phyloP scores from a whole-genome alignment of 1,140 invertebrate genomes.

The Plutomurus gul region DNA sequence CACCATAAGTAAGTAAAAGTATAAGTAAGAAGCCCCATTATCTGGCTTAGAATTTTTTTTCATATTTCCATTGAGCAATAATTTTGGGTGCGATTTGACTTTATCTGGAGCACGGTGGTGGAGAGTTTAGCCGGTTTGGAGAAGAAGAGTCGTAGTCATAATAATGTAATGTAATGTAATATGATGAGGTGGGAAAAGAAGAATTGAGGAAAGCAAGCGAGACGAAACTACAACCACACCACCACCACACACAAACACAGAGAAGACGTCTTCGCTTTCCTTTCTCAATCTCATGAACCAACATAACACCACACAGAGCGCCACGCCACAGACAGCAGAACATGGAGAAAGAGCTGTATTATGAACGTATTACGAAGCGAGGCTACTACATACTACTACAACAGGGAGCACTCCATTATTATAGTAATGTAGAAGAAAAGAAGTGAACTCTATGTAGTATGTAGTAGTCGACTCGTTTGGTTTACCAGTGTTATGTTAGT shows the following conservation, averaged over 20 bases:
- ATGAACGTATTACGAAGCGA: too few relatives aligned
- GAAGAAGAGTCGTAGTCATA: constrained; percentile 36
- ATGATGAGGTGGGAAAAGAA: constrained; percentile 40
- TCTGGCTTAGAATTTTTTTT: constrained; percentile 43
- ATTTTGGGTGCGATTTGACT: constrained; percentile 48
- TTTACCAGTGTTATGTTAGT: too few relatives aligned
- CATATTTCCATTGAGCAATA: constrained; percentile 47
- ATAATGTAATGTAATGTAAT: constrained; percentile 39
- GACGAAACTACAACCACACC: neutral
- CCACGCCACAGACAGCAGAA: too few relatives aligned
- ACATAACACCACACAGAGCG: neutral
- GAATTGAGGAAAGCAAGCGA: constrained; percentile 24
- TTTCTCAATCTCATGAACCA: too few relatives aligned
- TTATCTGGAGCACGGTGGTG: constrained; percentile 44
- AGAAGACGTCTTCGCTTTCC: neutral
- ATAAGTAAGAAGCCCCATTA: constrained; percentile 37
- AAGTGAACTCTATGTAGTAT: too few relatives aligned
- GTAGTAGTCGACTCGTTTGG: too few relatives aligned
- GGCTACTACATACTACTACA: too few relatives aligned
- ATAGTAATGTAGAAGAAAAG: too few relatives aligned
- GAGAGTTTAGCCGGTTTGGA: constrained; percentile 44
- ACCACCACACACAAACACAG: neutral
- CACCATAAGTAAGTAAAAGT: neutral
- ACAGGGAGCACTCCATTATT: too few relatives aligned
- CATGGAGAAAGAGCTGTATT: too few relatives aligned